Percentiles rank a stretch among this genome's conserved stretches.
phyloP scores from a whole-genome alignment of 2,797 vertebrate species.

The Rousettus madagascariensis region DNA sequence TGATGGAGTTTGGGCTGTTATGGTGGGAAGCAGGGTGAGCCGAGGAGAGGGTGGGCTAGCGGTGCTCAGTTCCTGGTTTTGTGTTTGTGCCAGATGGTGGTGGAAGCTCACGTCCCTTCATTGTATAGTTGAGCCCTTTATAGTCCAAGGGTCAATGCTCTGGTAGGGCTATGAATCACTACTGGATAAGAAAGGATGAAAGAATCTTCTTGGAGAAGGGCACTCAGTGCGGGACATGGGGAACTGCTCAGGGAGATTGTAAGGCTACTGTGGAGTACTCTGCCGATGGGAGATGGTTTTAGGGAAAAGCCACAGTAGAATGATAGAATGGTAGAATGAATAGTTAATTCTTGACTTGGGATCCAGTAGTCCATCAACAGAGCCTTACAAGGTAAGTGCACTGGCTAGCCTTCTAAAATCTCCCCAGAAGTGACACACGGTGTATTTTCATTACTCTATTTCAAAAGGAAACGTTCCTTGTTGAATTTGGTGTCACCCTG shows the following conservation, averaged over 20 bases:
- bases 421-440: not conserved
- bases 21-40: not conserved
- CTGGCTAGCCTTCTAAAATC: not conserved
- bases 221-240: not conserved
- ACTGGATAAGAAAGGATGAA: not conserved
- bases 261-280: not conserved
- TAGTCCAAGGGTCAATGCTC: not conserved
- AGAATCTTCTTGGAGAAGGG: not conserved
- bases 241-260: accelerated
- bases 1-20: not conserved
- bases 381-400: not conserved
- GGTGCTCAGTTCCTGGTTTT: not conserved
- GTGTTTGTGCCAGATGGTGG: not conserved
- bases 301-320: not conserved
- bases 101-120: not conserved
- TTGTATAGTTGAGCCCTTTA: not conserved
- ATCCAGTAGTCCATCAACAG: not conserved
- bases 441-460: not conserved
- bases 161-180: too few species aligned
- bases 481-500: not conserved
- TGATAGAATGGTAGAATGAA: not conserved
- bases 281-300: not conserved
- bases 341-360: not conserved
- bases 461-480: not conserved
- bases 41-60: not conserved